Percentiles rank a stretch among this genome's conserved stretches.
phyloP scores from a whole-genome alignment of 2,113 vertebrate species.

The Zosterops lateralis region DNA sequence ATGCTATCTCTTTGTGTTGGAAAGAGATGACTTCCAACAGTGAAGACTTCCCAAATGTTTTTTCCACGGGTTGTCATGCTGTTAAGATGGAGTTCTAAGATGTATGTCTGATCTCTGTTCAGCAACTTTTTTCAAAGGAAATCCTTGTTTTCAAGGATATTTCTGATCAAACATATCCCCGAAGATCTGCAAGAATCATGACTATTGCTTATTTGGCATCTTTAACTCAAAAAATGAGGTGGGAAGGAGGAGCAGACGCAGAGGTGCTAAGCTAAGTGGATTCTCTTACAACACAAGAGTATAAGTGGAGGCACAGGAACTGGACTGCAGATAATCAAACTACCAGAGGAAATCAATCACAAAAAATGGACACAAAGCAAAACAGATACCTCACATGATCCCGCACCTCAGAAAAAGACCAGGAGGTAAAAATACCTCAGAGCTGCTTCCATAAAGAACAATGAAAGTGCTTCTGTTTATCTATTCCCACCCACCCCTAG shows the following conservation, averaged over 20 bases:
- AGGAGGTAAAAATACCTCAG: slow-evolving; percentile 23
- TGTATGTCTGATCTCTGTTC: background rate
- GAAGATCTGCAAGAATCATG: background rate
- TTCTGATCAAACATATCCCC: background rate
- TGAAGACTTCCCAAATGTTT: background rate
- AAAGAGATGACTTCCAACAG: background rate
- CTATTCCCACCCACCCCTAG: background rate
- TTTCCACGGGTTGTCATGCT: background rate
- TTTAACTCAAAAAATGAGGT: background rate
- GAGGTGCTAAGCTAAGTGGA: background rate
- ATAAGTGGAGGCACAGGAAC: background rate
- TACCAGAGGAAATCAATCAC: slow-evolving; percentile 7
- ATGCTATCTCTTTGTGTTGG: background rate
- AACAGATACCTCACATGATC: background rate
- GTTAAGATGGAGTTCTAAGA: background rate
- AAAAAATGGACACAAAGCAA: slow-evolving; percentile 3
- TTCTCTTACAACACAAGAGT: background rate
- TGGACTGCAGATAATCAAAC: background rate
- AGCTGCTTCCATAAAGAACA: slow-evolving; percentile 1
- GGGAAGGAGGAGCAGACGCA: background rate
- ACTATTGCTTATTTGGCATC: background rate
- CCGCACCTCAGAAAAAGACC: background rate
- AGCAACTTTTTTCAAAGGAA: background rate
- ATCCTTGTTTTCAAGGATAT: background rate
- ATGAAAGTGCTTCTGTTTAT: background rate